Base-by-base conservation (phyloP, 1,140 invertebrate species). In the Drusus annulatus region DNA sequence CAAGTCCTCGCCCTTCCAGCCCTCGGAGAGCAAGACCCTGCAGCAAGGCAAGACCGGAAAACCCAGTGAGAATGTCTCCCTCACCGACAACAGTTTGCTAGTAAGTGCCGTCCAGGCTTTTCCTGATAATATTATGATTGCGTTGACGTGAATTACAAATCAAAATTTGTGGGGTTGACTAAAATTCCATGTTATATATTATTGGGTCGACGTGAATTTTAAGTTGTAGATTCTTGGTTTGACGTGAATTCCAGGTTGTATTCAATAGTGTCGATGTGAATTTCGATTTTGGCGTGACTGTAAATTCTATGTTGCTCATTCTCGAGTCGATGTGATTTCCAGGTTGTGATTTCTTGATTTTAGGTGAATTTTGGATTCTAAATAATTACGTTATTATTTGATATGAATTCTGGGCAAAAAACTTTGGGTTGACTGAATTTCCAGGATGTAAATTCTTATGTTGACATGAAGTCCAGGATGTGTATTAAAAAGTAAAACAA, bases 51-150 rank as follows among this genome's bases (percentile, higher is more conserved):
- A 81, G 90, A 86, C 69, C 6, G 69, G 50, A 28, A 83, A 83
- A 65, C 69, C 79, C 79, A 91, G 86, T 82, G 91, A 91, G 83
- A 91, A 87, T 86, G 88, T 91, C 0, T 88, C 90, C 0, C 84
- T 92, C 81, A 87, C 90, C 80, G 92, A 93, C 78, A 93, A 92
- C 83, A 91, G 91, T 54, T 85, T 93, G 68, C 84, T 93, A 85
- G 93, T 90, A 82, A 85, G 85, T 84, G 13, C 6, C 25, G 31
- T 36, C n/a, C n/a, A 45, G 10, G 5, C 5, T 0, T 36, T 10
- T 45, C 36, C 10, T 10, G 36, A 1, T 13, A 1, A 2, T 7
- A 13, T 1, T 13, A 6, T 15, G 15, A 6, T 62, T 62, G 25
- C 2, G 25, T 28, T 28, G 25, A 5, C 25, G 5, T 28, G 25